Base-by-base conservation (phyloP, 2,113 vertebrate genomes). In the Lucifuga dentata region DNA sequence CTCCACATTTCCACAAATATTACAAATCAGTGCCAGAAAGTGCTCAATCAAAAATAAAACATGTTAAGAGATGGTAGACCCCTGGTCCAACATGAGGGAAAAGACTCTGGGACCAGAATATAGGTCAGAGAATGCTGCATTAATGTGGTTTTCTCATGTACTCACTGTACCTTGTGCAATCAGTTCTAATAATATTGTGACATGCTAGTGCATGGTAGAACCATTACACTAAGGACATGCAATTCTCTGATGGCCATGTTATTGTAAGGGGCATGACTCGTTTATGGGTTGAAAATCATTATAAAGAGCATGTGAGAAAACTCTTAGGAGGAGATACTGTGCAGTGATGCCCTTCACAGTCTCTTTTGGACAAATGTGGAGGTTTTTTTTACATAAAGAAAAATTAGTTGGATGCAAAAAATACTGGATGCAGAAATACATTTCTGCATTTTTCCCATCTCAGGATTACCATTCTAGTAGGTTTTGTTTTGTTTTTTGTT, bases 11-110 rank as follows among this genome's bases (percentile, higher is more conserved):
- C 16, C 15, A 10, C n/a, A n/a, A n/a, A n/a, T n/a, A 44, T 29
- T 17, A 67, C 41, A 81, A 48, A 35, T 73, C 35, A n/a, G 46
- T 51, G 36, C 56, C 53, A 69, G 36, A 63, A 52, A 72, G 11
- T 39, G 32, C 29, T 69, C 51, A 46, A 59, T 76, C 43, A 61
- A 29, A 26, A 38, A 35, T 50, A 71, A 3, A 53, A 68, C 61
- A 49, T 57, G 58, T 41, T 1, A 32, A 24, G 8, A 76, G 48
- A 23, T 43, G 9, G 17, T 52, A 24, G 35, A 24, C 19, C 35
- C 24, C 49, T 38, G 12, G 19, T 41, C 38, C 17, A 38, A 11
- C 29, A 53, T 5, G 16, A 50, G 32, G 52, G 13, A 33, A 68
- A 56, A 9, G 17, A 56, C 20, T 4, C 2, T 57, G 13, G 39